Evolutionary conservation across 2,888 invertebrate species (phyloP).

Genomic region (Ormyrus thymus): DNA sequence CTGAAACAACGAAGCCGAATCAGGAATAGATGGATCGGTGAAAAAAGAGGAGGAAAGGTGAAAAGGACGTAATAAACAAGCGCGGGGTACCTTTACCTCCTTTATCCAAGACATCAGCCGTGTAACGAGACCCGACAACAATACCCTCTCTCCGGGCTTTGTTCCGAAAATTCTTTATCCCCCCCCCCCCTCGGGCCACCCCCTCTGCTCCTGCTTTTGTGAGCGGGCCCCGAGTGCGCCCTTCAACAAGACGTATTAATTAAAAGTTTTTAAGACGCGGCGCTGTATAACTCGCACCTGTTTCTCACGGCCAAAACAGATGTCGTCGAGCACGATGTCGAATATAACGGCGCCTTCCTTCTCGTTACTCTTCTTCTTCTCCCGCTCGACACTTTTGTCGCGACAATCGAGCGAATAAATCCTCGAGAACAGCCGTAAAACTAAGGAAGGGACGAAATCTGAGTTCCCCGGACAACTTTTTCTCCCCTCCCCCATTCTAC

Average conservation of each 20-base stretch:
- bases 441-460: constrained; percentile 18
- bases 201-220: neutral
- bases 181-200: neutral
- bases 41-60: constrained; percentile 33
- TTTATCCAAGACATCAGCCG: constrained; percentile 63
- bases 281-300: neutral
- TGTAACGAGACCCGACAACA: constrained; percentile 70
- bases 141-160: constrained; percentile 65
- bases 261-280: constrained; percentile 64
- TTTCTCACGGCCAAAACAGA: constrained; percentile 41
- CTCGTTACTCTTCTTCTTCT: constrained; percentile 7
- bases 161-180: constrained; percentile 64
- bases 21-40: neutral
- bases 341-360: constrained; percentile 18
- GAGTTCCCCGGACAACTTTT: constrained; percentile 14
- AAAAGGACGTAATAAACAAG: constrained; percentile 54
- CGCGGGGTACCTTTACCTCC: constrained; percentile 51
- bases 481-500: neutral
- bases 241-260: constrained; percentile 66
- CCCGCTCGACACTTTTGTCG: neutral
- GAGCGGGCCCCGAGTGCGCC: neutral
- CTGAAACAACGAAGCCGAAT: neutral
- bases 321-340: constrained; percentile 21
- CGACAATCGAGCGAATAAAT: constrained; percentile 31
- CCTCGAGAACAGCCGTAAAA: constrained; percentile 22